phyloP scores from a whole-genome alignment of 2,888 invertebrate genomes.

The Perizoma affinitatum region DNA sequence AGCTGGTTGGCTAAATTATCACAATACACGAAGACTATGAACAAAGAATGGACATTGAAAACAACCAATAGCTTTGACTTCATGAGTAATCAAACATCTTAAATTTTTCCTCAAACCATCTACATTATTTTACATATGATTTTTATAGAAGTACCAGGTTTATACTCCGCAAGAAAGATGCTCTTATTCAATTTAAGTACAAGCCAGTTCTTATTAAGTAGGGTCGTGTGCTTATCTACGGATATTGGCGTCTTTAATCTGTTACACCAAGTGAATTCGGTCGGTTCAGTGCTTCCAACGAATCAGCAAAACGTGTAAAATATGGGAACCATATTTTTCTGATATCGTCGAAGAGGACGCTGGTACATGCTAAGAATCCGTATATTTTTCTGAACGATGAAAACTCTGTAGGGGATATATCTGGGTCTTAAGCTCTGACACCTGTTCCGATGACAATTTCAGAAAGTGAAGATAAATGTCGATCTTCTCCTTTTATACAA shows the following conservation, averaged over 20 bases:
- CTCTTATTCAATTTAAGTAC: slow-evolving; percentile 30
- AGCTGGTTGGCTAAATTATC: slow-evolving; percentile 31
- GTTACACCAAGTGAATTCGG: slow-evolving; percentile 44
- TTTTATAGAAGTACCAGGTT: not conserved
- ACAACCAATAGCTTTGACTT: too few species aligned
- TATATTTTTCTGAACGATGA: slow-evolving; percentile 28
- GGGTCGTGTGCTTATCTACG: slow-evolving; percentile 43
- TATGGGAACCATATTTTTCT: slow-evolving; percentile 40
- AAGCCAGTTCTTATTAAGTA: slow-evolving; percentile 43
- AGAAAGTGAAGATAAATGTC: slow-evolving; percentile 17
- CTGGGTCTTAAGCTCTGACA: slow-evolving; percentile 24
- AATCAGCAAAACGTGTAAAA: slow-evolving; percentile 43
- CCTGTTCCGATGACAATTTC: slow-evolving; percentile 26
- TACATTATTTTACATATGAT: not conserved
- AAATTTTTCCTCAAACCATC: not conserved
- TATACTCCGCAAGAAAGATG: slow-evolving; percentile 24
- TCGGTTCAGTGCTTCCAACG: slow-evolving; percentile 47
- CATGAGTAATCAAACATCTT: not conserved
- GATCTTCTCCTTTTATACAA: slow-evolving; percentile 16
- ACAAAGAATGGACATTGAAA: too few species aligned
- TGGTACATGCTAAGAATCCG: slow-evolving; percentile 26
- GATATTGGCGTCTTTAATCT: slow-evolving; percentile 51
- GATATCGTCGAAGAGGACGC: slow-evolving; percentile 27
- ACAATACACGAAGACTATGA: not conserved
- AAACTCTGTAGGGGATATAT: slow-evolving; percentile 20